phyloP scores from a whole-genome alignment of 1,140 invertebrate species.

The Delia radicum region DNA sequence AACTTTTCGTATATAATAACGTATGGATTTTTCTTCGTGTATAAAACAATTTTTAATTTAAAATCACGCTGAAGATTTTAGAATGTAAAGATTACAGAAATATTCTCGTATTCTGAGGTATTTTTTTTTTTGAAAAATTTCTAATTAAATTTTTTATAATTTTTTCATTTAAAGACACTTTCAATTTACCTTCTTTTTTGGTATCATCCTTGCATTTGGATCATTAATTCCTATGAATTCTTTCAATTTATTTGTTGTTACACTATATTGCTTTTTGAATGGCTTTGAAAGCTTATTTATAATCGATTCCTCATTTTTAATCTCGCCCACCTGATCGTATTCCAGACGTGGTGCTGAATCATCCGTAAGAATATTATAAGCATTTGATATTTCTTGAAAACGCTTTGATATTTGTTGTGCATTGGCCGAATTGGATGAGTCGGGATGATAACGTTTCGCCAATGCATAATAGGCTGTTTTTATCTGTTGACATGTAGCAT shows the following conservation, averaged over 20 bases:
- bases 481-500: conserved; percentile 76
- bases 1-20: too few species aligned
- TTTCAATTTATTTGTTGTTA: neutral
- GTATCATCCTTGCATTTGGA: neutral
- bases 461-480: conserved; percentile 80
- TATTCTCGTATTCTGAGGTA: too few species aligned
- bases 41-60: too few species aligned
- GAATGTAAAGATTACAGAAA: too few species aligned
- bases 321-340: conserved; percentile 64
- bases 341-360: conserved; percentile 69
- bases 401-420: conserved; percentile 71
- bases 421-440: conserved; percentile 58
- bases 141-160: too few species aligned
- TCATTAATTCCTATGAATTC: neutral
- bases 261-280: neutral
- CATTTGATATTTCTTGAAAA: conserved; percentile 87
- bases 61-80: too few species aligned
- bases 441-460: conserved; percentile 70
- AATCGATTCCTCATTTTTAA: conserved; percentile 43
- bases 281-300: conserved; percentile 31
- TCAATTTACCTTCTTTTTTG: conserved; percentile 23
- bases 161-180: neutral
- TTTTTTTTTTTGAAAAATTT: too few species aligned
- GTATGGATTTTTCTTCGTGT: too few species aligned
- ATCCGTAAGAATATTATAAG: conserved; percentile 81